Base-by-base conservation (phyloP, 2,888 invertebrate genomes). In the Drosophila subquinaria region DNA sequence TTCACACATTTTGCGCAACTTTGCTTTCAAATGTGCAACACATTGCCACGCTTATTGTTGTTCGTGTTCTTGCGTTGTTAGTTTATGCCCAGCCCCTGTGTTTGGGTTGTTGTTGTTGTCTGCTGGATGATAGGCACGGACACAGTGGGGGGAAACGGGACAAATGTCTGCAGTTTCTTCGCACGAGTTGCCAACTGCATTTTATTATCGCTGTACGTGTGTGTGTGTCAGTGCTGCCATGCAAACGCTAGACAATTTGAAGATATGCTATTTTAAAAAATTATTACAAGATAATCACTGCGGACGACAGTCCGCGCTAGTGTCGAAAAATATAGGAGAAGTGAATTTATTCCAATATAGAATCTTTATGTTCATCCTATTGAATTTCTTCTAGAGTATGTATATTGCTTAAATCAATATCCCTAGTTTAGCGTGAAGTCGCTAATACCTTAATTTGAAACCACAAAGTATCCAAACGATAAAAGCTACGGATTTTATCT, bases 21-120 rank as follows among this genome's bases (percentile, higher is more conserved):
- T 83, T 82, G 83, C 89, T 75, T 88, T 72, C 69, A 79, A 88
- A 86, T 84, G 83, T 78, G 83, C 89, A 84, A 88, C 83, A 88
- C 87, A 86, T 82, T 86, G 86, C 81, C 79, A 60, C 69, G 69
- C 60, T 76, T 48, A 63, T 79, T 69, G 45, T 57, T 57, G 57
- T 57, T 57, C 33, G 27, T 59, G 57, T 38, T 57, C 36, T 48
- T 57, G 36, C 11, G 47, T 60, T 74, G 71, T 64, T 77, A 61
- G 75, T 61, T 79, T 70, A 73, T 62, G 69, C 62, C 40, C 43
- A 38, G 53, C 60, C 20, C 51, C 61, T 40, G 52, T 55, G 53
- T 60, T 40, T 50, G 38, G 40, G 11, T 38, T 42, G 50, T 36
- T n/a, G 53, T 23, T 23, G 42, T 55, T 55, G 38, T n/a, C 23